Evolutionary conservation across 2,888 invertebrate genomes (phyloP).

Genomic region (Sussaba pulchella): DNA sequence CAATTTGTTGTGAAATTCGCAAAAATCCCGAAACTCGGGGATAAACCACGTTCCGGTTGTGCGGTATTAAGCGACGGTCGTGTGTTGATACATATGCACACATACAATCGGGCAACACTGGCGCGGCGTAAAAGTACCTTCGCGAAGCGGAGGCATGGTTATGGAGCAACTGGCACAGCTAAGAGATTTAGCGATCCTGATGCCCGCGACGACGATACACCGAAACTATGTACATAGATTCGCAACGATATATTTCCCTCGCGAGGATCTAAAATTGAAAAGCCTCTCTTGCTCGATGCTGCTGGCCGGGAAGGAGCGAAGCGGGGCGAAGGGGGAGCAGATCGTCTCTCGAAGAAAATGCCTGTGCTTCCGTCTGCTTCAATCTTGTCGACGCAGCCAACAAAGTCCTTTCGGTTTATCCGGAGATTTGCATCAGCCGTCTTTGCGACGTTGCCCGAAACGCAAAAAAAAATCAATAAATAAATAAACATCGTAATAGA

Average conservation of each 20-base stretch:
- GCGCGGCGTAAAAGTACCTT: conserved; percentile 8
- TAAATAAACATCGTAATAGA: background rate
- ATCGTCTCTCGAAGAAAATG: conserved; percentile 41
- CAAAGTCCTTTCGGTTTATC: conserved; percentile 18
- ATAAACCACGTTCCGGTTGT: conserved; percentile 37
- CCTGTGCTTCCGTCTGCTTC: conserved; percentile 9
- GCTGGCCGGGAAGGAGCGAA: background rate
- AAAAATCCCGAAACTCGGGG: conserved; percentile 34
- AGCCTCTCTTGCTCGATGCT: conserved; percentile 5
- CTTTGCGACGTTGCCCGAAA: background rate
- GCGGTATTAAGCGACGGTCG: conserved; percentile 13
- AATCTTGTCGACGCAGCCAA: conserved; percentile 10
- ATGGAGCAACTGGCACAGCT: conserved; percentile 34
- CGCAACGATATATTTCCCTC: conserved; percentile 32
- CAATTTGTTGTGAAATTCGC: conserved; percentile 39
- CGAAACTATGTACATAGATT: background rate
- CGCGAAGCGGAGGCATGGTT: background rate
- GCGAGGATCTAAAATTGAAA: conserved; percentile 36
- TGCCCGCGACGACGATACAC: conserved; percentile 6
- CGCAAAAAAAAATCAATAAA: background rate
- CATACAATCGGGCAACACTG: conserved; percentile 29
- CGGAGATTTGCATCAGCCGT: conserved; percentile 19
- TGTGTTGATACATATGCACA: background rate
- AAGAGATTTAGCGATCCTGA: conserved; percentile 36
- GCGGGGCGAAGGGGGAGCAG: background rate